These are phyloP conservation scores for Sorex fumeus DNA, from an alignment of 2,113 vertebrate genomes.

Conservation along the genomic window DNA sequence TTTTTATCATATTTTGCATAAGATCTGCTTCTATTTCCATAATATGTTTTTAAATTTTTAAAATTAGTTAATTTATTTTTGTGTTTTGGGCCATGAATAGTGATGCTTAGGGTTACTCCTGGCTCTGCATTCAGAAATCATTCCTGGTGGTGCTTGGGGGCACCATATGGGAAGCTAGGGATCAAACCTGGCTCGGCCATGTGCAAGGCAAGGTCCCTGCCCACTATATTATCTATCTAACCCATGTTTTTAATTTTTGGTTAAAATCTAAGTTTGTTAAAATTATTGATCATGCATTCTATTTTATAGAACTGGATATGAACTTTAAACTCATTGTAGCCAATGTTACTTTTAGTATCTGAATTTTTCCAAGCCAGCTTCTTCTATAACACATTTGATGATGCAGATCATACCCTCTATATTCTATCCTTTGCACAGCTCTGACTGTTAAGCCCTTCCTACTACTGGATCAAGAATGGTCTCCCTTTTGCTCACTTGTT, in stretches of 20 bases:
- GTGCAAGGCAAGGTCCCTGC: too few species aligned
- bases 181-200: too few species aligned
- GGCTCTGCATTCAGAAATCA: too few species aligned
- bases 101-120: too few species aligned
- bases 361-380: conserved; percentile 23
- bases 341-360: neutral
- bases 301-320: conserved; percentile 11
- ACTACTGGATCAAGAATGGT: neutral
- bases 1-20: conserved; percentile 19
- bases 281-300: neutral
- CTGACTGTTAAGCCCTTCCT: neutral
- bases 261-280: neutral
- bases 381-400: neutral
- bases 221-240: too few species aligned
- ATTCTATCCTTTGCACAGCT: neutral
- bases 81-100: too few species aligned
- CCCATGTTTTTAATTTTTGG: neutral
- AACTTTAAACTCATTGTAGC: neutral
- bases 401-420: neutral
- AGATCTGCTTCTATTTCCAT: neutral
- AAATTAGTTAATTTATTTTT: too few species aligned
- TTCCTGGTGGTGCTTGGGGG: too few species aligned
- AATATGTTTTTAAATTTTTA: too few species aligned
- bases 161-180: too few species aligned
- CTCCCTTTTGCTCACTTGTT: neutral